Percentiles rank a stretch among this genome's conserved stretches.
These are phyloP conservation scores for Gallinago stenura DNA, from an alignment of 2,797 vertebrate genomes.

Conservation along the genomic window DNA sequence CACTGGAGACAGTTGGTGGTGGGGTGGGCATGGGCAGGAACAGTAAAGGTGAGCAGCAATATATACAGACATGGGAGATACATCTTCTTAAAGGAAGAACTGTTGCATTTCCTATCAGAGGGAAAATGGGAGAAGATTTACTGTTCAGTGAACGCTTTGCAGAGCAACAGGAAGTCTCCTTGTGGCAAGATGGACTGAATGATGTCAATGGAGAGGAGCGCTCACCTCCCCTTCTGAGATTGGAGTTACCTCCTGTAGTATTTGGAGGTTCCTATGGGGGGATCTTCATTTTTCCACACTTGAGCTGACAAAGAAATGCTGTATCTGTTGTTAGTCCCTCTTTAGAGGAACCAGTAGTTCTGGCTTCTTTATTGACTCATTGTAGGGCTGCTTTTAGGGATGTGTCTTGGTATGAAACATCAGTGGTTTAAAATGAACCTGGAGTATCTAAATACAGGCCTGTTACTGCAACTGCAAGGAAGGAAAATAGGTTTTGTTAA, in stretches of 20 bases:
- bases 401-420: not conserved
- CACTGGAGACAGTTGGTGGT: not conserved
- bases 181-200: rapidly evolving
- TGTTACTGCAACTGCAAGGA: not conserved
- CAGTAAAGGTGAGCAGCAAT: not conserved
- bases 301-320: not conserved
- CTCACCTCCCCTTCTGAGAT: not conserved
- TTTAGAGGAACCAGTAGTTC: not conserved
- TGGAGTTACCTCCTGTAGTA: not conserved
- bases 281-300: not conserved
- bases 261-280: not conserved
- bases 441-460: not conserved
- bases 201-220: not conserved
- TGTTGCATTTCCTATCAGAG: not conserved
- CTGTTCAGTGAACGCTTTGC: not conserved
- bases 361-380: not conserved
- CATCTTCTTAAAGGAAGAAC: not conserved
- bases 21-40: not conserved
- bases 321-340: not conserved
- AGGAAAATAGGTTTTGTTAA: constrained; percentile 7
- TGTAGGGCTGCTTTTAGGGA: not conserved
- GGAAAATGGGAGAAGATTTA: not conserved
- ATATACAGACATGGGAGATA: not conserved
- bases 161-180: not conserved
- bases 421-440: not conserved